These are phyloP conservation scores for Drosophila nannoptera DNA, from an alignment of 1,140 invertebrate genomes.

Conservation along the genomic window DNA sequence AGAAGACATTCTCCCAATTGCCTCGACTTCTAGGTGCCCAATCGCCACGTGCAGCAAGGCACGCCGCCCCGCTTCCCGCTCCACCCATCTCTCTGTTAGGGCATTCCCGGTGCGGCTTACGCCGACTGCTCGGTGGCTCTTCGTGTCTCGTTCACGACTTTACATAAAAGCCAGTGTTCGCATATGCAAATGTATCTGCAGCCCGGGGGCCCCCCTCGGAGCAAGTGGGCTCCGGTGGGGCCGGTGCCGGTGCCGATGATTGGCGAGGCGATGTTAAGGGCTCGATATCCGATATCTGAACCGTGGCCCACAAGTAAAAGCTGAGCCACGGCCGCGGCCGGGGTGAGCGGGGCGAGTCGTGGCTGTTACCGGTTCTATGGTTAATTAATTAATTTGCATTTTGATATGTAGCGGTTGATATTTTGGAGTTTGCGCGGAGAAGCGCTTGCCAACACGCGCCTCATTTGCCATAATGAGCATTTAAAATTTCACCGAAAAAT, in stretches of 20 bases:
- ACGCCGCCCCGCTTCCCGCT: too few relatives aligned
- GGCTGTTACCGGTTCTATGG: slow-evolving; percentile 27
- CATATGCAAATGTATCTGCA: slow-evolving; percentile 58
- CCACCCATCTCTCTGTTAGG: not conserved
- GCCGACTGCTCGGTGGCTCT: slow-evolving; percentile 22
- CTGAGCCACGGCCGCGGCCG: not conserved
- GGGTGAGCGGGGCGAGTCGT: slow-evolving; percentile 1
- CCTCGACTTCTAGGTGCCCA: too few relatives aligned
- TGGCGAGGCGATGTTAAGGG: slow-evolving; percentile 2
- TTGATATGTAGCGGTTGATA: slow-evolving; percentile 61
- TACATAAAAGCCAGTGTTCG: slow-evolving; percentile 58
- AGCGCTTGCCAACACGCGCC: slow-evolving; percentile 59
- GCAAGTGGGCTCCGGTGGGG: slow-evolving; percentile 3
- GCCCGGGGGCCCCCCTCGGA: slow-evolving; percentile 16
- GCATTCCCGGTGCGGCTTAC: slow-evolving; percentile 24
- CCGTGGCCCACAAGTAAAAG: slow-evolving; percentile 16
- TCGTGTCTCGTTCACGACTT: slow-evolving; percentile 29
- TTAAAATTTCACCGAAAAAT: slow-evolving; percentile 70
- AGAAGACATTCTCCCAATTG: too few relatives aligned
- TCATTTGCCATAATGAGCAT: slow-evolving; percentile 66
- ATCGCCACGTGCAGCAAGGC: too few relatives aligned
- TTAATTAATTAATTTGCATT: slow-evolving; percentile 73
- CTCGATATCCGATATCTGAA: not conserved
- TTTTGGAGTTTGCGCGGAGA: slow-evolving; percentile 40
- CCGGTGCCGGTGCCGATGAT: not conserved